These are phyloP conservation scores for Himalopsyche anomala DNA, from an alignment of 2,888 invertebrate species.

Conservation along the genomic window DNA sequence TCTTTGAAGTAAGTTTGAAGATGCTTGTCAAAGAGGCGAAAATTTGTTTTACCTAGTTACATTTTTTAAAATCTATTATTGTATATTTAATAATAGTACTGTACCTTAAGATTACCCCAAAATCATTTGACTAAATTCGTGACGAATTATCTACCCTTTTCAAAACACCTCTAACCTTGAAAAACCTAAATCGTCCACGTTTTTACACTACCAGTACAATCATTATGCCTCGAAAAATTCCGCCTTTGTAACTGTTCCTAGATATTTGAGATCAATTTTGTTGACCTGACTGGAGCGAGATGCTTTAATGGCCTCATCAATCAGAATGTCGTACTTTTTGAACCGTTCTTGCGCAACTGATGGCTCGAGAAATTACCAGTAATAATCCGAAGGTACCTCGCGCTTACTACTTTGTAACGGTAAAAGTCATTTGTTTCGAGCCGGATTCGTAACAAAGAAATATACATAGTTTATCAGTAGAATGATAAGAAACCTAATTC, in stretches of 20 bases:
- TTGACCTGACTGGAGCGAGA: constrained; percentile 20
- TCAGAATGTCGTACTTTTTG: constrained; percentile 34
- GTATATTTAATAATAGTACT: too few species aligned
- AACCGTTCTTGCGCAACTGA: constrained; percentile 23
- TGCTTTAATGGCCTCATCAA: constrained; percentile 29
- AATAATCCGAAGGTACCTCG: background rate
- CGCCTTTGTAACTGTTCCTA: constrained; percentile 3
- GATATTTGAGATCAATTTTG: constrained; percentile 26
- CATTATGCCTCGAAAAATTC: background rate
- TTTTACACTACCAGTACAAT: too few species aligned
- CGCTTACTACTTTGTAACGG: background rate
- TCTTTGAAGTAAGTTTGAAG: too few species aligned
- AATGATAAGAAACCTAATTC: too few species aligned
- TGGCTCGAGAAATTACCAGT: constrained; percentile 17
- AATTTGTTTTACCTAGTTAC: too few species aligned
- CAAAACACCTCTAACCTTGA: too few species aligned
- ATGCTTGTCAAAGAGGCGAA: too few species aligned
- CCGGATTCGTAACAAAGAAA: constrained; percentile 2
- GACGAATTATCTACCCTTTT: too few species aligned
- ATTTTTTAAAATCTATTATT: too few species aligned
- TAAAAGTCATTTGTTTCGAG: constrained; percentile 11
- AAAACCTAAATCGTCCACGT: too few species aligned
- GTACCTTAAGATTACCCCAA: too few species aligned
- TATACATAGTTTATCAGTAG: background rate
- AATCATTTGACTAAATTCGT: too few species aligned